These are phyloP conservation scores for Oedothorax gibbosus DNA, from an alignment of 1,140 invertebrate genomes.

Conservation along the genomic window DNA sequence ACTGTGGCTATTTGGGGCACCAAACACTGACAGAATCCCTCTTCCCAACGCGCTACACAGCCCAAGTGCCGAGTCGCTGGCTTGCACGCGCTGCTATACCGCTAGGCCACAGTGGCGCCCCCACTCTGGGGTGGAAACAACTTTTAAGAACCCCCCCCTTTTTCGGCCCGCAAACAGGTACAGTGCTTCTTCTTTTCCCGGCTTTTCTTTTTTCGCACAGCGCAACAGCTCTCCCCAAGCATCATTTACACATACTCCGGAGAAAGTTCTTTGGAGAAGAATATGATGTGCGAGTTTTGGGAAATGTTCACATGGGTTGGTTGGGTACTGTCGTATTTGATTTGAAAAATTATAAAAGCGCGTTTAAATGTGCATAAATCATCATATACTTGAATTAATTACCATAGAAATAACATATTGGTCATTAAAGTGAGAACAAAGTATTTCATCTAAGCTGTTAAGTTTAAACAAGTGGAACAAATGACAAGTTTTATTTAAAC, in stretches of 20 bases:
- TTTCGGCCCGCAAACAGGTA: constrained; percentile 49
- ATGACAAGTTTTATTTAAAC: too few relatives aligned
- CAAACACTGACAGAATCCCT: constrained; percentile 35
- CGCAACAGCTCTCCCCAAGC: not conserved
- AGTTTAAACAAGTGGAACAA: too few relatives aligned
- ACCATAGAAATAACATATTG: too few relatives aligned
- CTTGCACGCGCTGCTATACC: constrained; percentile 31
- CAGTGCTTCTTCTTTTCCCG: constrained; percentile 32
- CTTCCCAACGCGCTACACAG: constrained; percentile 37
- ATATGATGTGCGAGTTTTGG: too few relatives aligned
- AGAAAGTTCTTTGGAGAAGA: not conserved
- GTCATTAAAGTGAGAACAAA: too few relatives aligned
- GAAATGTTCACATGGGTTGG: too few relatives aligned
- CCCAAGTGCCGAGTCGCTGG: constrained; percentile 41
- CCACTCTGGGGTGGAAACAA: constrained; percentile 47
- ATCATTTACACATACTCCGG: too few relatives aligned
- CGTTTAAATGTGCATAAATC: too few relatives aligned
- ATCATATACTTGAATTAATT: too few relatives aligned
- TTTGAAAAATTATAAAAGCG: too few relatives aligned
- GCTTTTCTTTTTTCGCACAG: not conserved
- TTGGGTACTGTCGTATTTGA: too few relatives aligned
- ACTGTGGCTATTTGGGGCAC: constrained; percentile 29
- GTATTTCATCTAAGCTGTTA: too few relatives aligned
- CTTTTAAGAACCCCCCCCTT: constrained; percentile 30
- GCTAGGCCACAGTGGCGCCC: constrained; percentile 52